These are phyloP conservation scores for Acleris sparsana DNA, from an alignment of 2,888 invertebrate genomes.

Conservation along the genomic window DNA sequence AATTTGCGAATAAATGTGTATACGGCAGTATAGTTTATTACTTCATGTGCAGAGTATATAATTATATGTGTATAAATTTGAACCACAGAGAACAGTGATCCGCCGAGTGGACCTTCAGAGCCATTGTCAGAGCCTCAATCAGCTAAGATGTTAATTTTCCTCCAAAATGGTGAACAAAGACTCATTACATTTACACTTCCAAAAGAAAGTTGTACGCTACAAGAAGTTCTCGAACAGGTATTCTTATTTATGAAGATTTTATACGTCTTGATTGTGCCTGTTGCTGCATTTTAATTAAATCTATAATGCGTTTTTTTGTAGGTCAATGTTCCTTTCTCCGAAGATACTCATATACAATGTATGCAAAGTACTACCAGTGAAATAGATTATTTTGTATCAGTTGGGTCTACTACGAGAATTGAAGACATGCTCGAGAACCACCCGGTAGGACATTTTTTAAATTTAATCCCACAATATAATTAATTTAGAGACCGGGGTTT, in stretches of 20 bases:
- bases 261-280: not conserved
- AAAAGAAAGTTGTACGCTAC: constrained; percentile 91
- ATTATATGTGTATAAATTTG: constrained; percentile 31
- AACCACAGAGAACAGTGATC: constrained; percentile 68
- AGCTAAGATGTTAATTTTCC: constrained; percentile 91
- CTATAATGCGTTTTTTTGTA: constrained; percentile 52
- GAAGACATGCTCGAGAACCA: constrained; percentile 81
- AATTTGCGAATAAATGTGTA: no score
- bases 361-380: constrained; percentile 89
- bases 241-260: constrained; percentile 37
- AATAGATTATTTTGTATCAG: constrained; percentile 91
- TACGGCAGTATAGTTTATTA: no score
- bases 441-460: constrained; percentile 55
- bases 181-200: constrained; percentile 92
- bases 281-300: not conserved
- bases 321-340: constrained; percentile 88
- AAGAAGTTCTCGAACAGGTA: constrained; percentile 91
- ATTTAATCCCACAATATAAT: not conserved
- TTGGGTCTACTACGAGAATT: constrained; percentile 82
- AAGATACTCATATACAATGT: constrained; percentile 88
- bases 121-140: constrained; percentile 84
- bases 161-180: constrained; percentile 91
- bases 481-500: not conserved
- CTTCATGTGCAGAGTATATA: not conserved
- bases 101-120: constrained; percentile 67